Base-by-base conservation (phyloP, 2,113 vertebrate species). In the Oophaga pumilio region DNA sequence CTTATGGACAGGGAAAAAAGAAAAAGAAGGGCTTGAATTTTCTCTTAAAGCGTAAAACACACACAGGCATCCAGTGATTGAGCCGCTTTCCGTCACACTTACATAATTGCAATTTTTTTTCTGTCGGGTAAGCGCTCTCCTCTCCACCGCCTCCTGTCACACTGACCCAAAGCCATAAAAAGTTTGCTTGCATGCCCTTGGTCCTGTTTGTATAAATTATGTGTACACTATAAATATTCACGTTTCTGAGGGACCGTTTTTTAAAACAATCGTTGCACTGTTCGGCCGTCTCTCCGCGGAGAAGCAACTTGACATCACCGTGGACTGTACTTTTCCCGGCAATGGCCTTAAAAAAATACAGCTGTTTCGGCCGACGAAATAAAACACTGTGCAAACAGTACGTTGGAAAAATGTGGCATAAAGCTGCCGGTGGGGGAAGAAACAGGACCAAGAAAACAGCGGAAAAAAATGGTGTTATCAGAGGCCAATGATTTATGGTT, bases 211-310 rank as follows among this genome's bases (percentile, higher is more conserved):
- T 90, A 90, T 92, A 89, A 94, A 92, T 94, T 90, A 93, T 93
- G 90, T 93, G 89, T 90, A 91, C 89, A 93, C 89, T 90, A 94
- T 91, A 95, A 94, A 95, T 93, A 94, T 90, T 93, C 94, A 94
- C 93, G 93, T 95, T 94, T 93, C 84, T 86, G 91, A 88, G 89
- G 76, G 88, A 89, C 84, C 90, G 13, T 90, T 83, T 74, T 90
- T 90, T 88, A 91, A 62, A 94, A 94, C 93, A 95, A 93, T 92
- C 91, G 90, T 92, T 88, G n/a, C 91, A 91, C 90, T 95, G 93
- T 94, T 94, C 92, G 82, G 11, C 89, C 89, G 88, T 92, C 85
- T 92, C 85, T 86, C 89, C 91, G 89, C 90, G 82, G 22, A 88
- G 90, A 90, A 76, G 76, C 77, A 84, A 90, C 90, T 89, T 93